A percentile compares a stretch with the other conserved stretches of the same genome.
These are phyloP conservation scores for Ganaspis brasiliensis DNA, from an alignment of 2,888 invertebrate genomes.

Conservation along the genomic window DNA sequence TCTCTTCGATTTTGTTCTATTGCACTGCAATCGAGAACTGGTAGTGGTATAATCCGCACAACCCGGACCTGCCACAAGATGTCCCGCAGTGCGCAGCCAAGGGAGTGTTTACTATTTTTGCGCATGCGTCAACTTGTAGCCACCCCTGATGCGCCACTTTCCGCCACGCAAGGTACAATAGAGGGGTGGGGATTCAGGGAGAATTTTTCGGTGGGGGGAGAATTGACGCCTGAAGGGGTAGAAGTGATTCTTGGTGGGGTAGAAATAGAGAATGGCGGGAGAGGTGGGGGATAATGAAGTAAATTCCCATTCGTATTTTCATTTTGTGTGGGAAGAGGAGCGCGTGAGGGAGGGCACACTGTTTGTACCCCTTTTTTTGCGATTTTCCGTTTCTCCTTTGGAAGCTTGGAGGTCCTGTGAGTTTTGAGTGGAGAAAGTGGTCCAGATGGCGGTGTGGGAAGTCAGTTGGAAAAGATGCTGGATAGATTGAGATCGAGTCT, in stretches of 20 bases:
- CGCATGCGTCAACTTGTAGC: conserved; percentile 70
- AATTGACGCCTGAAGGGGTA: conserved; percentile 52
- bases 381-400: background rate
- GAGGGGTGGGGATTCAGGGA: conserved; percentile 52
- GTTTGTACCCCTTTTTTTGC: background rate
- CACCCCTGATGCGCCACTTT: conserved; percentile 60
- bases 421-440: conserved; percentile 26
- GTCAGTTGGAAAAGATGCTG: background rate
- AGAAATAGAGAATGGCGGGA: conserved; percentile 52
- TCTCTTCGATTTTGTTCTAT: conserved; percentile 19
- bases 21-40: conserved; percentile 7
- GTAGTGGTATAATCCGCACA: conserved; percentile 55
- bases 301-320: conserved; percentile 54
- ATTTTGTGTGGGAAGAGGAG: background rate
- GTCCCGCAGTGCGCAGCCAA: conserved; percentile 76
- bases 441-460: conserved; percentile 8
- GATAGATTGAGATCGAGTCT: background rate
- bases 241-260: conserved; percentile 54
- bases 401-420: too few species aligned
- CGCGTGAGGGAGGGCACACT: background rate
- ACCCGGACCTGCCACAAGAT: conserved; percentile 79
- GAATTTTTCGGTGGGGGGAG: conserved; percentile 51
- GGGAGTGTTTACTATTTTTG: conserved; percentile 78
- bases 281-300: conserved; percentile 64
- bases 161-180: conserved; percentile 58